phyloP scores from a whole-genome alignment of 2,888 invertebrate species.

The Dione vanillae region DNA sequence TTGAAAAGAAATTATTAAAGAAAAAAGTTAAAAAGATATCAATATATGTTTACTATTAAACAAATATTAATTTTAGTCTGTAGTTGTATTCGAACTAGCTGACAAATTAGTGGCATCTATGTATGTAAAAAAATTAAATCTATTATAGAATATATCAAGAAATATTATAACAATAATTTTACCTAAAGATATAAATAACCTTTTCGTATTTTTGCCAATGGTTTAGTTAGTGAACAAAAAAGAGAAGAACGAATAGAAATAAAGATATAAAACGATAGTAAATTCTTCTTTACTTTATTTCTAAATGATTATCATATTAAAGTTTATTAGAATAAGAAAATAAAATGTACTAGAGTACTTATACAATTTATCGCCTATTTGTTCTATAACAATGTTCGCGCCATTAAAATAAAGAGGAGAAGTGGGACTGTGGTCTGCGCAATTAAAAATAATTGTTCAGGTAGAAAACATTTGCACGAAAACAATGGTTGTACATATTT shows the following conservation, averaged over 20 bases:
- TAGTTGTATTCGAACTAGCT: too few relatives aligned
- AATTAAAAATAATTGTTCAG: slow-evolving; percentile 50
- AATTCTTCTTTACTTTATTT: neutral
- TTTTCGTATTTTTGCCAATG: too few relatives aligned
- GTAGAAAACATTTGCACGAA: slow-evolving; percentile 44
- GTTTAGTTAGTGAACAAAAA: too few relatives aligned
- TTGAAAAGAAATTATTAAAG: too few relatives aligned
- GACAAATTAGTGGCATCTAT: too few relatives aligned
- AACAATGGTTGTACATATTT: slow-evolving; percentile 31
- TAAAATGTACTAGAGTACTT: slow-evolving; percentile 6
- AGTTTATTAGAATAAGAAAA: neutral
- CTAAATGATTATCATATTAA: neutral
- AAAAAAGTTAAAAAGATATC: too few relatives aligned
- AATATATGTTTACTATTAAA: too few relatives aligned
- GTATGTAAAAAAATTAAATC: too few relatives aligned
- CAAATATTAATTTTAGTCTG: too few relatives aligned
- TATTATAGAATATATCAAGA: too few relatives aligned
- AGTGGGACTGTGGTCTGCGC: slow-evolving; percentile 38
- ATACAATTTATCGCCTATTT: slow-evolving; percentile 28
- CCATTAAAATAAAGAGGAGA: slow-evolving; percentile 46
- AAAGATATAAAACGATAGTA: neutral
- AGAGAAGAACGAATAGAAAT: neutral
- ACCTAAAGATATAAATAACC: too few relatives aligned
- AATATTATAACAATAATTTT: too few relatives aligned
- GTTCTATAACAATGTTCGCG: slow-evolving; percentile 40